Conservation (phyloP, 2,797 vertebrate genomes). For the Discoglossus pictus region DNA sequence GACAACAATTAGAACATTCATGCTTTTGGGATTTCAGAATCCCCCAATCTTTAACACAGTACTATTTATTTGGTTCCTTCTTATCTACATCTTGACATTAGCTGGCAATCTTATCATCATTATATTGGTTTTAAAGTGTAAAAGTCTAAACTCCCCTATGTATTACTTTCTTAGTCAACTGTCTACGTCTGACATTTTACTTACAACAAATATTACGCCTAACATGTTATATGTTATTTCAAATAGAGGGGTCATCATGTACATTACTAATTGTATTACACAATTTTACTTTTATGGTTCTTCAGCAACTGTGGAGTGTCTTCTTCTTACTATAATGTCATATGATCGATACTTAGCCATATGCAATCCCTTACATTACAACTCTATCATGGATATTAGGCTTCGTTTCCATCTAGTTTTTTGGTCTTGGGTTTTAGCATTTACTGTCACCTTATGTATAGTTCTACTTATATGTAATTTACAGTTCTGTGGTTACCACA, state of each 20-base stretch:
- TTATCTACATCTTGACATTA: neutral
- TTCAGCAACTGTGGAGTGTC: neutral
- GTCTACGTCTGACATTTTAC: neutral
- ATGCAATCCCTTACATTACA: neutral
- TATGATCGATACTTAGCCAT: conserved; percentile 3
- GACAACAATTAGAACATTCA: no score
- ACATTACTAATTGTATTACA: neutral
- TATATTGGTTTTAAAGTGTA: neutral
- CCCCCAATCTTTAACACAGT: no score
- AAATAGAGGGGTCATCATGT: neutral
- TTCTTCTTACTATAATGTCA: neutral
- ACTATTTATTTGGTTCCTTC: no score
- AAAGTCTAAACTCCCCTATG: conserved; percentile 6
- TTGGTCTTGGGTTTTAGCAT: no score
- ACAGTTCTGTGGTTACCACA: no score
- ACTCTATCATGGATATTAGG: neutral
- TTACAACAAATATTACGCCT: neutral
- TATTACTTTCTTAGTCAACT: conserved; percentile 14
- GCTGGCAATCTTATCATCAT: neutral
- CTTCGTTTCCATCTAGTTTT: no score
- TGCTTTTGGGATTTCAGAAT: no score
- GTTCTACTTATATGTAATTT: no score
- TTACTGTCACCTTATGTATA: no score
- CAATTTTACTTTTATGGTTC: neutral
- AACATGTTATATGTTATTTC: neutral